These are phyloP conservation scores for Synergus japonicus DNA, from an alignment of 2,888 invertebrate species.

Conservation along the genomic window DNA sequence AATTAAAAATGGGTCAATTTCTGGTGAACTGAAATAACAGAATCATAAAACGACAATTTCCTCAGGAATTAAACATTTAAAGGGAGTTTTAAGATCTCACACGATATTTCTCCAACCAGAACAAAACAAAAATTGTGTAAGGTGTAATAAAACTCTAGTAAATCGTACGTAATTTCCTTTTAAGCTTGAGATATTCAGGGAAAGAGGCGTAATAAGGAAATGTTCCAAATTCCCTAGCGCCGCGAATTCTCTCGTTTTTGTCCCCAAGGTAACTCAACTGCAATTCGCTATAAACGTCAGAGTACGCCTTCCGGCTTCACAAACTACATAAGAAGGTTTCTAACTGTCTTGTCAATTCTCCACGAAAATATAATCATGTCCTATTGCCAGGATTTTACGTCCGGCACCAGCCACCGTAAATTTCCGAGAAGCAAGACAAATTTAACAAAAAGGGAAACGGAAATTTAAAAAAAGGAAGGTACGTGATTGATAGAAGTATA, in stretches of 20 bases:
- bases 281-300: slow-evolving; percentile 19
- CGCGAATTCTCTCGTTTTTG: slow-evolving; percentile 24
- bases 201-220: slow-evolving; percentile 29
- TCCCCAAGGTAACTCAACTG: not conserved
- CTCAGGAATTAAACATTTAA: not conserved
- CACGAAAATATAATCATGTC: not conserved
- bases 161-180: not conserved
- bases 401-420: not conserved
- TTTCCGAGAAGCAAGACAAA: not conserved
- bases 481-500: slow-evolving; percentile 44
- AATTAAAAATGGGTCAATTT: no score
- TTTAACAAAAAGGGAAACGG: slow-evolving; percentile 49
- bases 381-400: not conserved
- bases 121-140: not conserved
- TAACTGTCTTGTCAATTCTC: not conserved
- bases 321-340: not conserved
- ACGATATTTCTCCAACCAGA: not conserved
- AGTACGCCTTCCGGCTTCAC: not conserved
- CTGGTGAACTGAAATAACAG: not conserved
- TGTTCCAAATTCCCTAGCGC: slow-evolving; percentile 2
- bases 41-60: not conserved
- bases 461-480: slow-evolving; percentile 50
- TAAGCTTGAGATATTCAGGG: slow-evolving; percentile 16
- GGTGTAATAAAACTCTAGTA: not conserved
- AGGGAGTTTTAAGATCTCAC: not conserved